These are phyloP conservation scores for Sebastes steindachneri DNA, from an alignment of 2,797 vertebrate species.

Conservation along the genomic window DNA sequence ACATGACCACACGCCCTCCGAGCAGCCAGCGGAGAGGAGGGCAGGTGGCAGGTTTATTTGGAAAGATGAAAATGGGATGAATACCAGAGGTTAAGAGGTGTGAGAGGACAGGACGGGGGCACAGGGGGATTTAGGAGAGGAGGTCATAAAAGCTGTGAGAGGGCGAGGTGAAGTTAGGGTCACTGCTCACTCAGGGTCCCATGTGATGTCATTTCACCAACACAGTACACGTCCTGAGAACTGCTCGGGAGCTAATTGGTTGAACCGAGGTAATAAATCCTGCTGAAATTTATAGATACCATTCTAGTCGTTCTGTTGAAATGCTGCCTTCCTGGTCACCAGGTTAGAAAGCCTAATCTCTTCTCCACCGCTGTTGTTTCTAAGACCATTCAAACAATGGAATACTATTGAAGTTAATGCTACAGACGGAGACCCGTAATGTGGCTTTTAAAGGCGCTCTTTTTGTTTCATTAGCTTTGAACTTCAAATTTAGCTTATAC, in stretches of 20 bases:
- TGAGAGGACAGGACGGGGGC: constrained; percentile 44
- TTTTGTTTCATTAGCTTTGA: constrained; percentile 60
- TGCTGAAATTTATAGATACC: constrained; percentile 77
- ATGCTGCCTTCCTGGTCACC: constrained; percentile 58
- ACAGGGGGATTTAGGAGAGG: constrained; percentile 37
- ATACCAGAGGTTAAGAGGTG: constrained; percentile 84
- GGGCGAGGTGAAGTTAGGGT: constrained; percentile 83
- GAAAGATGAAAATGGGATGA: constrained; percentile 82
- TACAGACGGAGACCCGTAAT: not conserved
- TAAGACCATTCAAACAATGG: constrained; percentile 22
- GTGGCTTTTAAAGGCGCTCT: not conserved
- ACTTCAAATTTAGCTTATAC: constrained; percentile 45
- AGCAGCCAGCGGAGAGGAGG: constrained; percentile 43
- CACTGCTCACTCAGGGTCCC: constrained; percentile 79
- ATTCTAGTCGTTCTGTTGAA: constrained; percentile 60
- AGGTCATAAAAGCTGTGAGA: constrained; percentile 79
- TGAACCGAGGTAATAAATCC: constrained; percentile 79
- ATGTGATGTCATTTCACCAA: constrained; percentile 77
- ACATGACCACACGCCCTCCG: constrained; percentile 41
- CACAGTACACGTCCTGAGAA: constrained; percentile 70
- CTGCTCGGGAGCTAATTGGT: constrained; percentile 74
- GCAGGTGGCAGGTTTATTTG: constrained; percentile 80
- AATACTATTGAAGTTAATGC: constrained; percentile 1
- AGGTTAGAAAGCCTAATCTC: constrained; percentile 49
- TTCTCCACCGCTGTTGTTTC: constrained; percentile 13